Conservation (phyloP, 2,797 vertebrate species). For the Syndactyla subalaris region DNA sequence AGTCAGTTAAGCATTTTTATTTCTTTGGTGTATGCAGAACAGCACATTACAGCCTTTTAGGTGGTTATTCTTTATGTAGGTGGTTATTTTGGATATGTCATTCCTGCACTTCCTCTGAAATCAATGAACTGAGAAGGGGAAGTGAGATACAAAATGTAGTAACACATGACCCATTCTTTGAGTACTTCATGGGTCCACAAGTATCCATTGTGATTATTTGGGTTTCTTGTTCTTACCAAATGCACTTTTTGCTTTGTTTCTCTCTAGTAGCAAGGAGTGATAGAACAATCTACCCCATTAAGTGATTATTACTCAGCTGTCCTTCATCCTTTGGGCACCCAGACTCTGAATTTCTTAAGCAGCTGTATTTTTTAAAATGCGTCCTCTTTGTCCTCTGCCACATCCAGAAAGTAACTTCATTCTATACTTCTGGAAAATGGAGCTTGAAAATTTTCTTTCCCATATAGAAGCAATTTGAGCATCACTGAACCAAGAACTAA, state of each 20-base stretch:
- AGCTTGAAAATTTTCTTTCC: neutral
- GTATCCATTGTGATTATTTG: neutral
- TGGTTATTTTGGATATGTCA: neutral
- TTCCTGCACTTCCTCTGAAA: neutral
- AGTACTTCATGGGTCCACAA: fast-evolving
- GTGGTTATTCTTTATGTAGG: neutral
- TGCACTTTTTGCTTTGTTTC: neutral
- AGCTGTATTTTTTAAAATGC: neutral
- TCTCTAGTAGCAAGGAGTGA: neutral
- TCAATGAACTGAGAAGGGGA: fast-evolving
- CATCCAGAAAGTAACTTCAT: neutral
- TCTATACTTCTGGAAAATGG: neutral
- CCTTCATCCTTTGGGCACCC: neutral
- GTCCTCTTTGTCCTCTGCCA: neutral
- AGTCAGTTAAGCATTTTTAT: neutral
- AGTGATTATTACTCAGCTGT: neutral
- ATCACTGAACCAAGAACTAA: neutral
- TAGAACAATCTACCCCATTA: neutral
- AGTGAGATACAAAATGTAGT: neutral
- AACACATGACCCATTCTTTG: neutral
- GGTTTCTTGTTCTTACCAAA: neutral
- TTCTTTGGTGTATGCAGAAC: neutral
- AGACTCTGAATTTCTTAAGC: neutral
- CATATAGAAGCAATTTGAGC: neutral
- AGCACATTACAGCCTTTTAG: neutral